phyloP scores from a whole-genome alignment of 2,888 invertebrate genomes.

The Oxycera nigricornis region DNA sequence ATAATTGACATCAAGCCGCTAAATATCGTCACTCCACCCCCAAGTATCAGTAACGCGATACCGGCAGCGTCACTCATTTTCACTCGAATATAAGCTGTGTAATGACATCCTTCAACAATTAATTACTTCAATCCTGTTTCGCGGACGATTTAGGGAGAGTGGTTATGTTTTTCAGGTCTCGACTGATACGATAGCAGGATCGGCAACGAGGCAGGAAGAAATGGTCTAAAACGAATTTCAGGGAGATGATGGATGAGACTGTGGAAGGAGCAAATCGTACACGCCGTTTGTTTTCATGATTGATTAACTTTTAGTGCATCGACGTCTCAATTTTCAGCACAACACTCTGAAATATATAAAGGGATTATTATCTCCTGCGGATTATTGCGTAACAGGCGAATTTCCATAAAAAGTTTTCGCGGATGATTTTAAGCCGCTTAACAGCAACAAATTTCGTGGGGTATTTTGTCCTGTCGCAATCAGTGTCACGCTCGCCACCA shows the following conservation, averaged over 20 bases:
- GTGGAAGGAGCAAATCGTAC: neutral
- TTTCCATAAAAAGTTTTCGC: constrained; percentile 18
- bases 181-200: neutral
- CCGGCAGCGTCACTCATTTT: constrained; percentile 10
- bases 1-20: constrained; percentile 12
- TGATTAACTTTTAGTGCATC: constrained; percentile 34
- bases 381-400: constrained; percentile 12
- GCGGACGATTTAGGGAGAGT: neutral
- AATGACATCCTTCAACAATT: constrained; percentile 24
- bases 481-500: neutral
- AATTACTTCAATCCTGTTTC: constrained; percentile 27
- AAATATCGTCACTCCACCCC: neutral
- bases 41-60: neutral
- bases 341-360: neutral
- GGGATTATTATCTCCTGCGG: constrained; percentile 24
- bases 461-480: neutral
- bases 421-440: constrained; percentile 32
- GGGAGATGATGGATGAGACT: neutral
- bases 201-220: neutral
- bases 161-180: neutral
- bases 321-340: constrained; percentile 19
- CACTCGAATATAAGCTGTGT: constrained; percentile 17
- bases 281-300: constrained; percentile 20
- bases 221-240: no score
- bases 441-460: constrained; percentile 24